These are phyloP conservation scores for Halcyon badia DNA, from an alignment of 2,797 vertebrate species.

Conservation along the genomic window DNA sequence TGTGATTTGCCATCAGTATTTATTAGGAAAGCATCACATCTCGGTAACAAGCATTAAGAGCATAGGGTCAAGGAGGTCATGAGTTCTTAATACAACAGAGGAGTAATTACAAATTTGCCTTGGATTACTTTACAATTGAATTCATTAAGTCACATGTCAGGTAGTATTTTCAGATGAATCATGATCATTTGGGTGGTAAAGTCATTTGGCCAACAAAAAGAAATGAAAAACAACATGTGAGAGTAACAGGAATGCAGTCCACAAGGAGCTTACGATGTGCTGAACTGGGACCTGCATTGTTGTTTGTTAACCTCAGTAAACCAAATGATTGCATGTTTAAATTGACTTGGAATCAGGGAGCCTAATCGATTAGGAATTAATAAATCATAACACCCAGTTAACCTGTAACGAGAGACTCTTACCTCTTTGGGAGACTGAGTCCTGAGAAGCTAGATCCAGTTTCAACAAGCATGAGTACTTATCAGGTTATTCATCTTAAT, in stretches of 20 bases:
- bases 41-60: neutral
- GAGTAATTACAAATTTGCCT: neutral
- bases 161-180: neutral
- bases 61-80: neutral
- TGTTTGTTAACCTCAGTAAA: neutral
- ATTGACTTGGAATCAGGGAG: neutral
- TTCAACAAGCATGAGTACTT: neutral
- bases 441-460: neutral
- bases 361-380: neutral
- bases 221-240: neutral
- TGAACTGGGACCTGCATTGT: neutral
- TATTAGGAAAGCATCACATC: neutral
- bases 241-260: neutral
- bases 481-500: neutral
- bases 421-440: neutral
- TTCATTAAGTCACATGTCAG: neutral
- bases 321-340: neutral
- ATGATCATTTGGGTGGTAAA: neutral
- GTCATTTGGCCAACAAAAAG: neutral
- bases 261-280: fast-evolving
- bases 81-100: neutral
- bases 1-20: neutral
- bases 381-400: neutral
- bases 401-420: neutral
- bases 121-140: neutral